These are phyloP conservation scores for Himalopsyche anomala DNA, from an alignment of 2,888 invertebrate species.

Conservation along the genomic window DNA sequence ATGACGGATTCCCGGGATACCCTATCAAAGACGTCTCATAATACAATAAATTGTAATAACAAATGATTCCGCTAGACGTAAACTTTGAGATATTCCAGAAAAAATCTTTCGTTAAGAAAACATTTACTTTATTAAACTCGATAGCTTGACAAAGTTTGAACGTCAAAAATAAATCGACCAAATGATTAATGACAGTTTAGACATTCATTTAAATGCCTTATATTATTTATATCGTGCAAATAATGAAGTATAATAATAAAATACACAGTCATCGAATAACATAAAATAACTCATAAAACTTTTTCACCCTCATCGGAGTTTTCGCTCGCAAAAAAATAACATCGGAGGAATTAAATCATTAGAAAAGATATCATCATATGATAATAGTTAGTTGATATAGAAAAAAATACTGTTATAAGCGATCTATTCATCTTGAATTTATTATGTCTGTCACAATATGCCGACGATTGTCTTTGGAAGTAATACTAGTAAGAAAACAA, in stretches of 20 bases:
- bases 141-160: constrained; percentile 4
- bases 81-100: background rate
- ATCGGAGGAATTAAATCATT: background rate
- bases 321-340: background rate
- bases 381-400: too few relatives aligned
- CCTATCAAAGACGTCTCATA: too few relatives aligned
- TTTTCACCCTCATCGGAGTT: background rate
- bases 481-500: too few relatives aligned
- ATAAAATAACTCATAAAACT: background rate
- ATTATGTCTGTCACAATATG: too few relatives aligned
- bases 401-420: too few relatives aligned
- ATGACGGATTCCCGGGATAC: too few relatives aligned
- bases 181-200: constrained; percentile 11
- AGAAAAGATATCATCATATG: too few relatives aligned
- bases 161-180: constrained; percentile 11
- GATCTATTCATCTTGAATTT: too few relatives aligned
- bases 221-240: background rate
- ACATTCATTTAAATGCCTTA: background rate
- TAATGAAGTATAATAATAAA: constrained; percentile 1
- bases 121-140: constrained; percentile 6
- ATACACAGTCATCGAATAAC: background rate
- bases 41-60: background rate
- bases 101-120: background rate
- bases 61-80: background rate
- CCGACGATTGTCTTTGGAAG: too few relatives aligned